Base-by-base conservation (phyloP, 2,797 vertebrate genomes). In the Aplochiton taeniatus region DNA sequence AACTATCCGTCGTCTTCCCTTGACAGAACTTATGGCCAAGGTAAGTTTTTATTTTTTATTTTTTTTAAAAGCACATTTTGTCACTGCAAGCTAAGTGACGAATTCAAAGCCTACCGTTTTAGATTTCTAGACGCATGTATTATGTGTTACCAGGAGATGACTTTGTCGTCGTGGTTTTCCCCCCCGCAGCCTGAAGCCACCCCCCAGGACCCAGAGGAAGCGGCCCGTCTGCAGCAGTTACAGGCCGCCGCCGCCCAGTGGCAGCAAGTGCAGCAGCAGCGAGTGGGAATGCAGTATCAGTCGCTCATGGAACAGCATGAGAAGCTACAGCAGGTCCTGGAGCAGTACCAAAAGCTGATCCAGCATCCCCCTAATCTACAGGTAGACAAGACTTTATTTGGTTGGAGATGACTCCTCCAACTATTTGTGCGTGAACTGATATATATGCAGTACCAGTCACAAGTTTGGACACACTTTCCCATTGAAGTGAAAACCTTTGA, bases 251-350 rank as follows among this genome's bases (percentile, higher is more conserved):
- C 98, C 9, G 96, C 97, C 18, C 97, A 98, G 59, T 99, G 98
- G 98, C 98, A 99, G 77, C 96, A 98, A 69, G 95, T 97, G 58
- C 96, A 98, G 71, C 96, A 98, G 46, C 95, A 98, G 65, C 93
- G 94, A n/a, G 94, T 94, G 0, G 93, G 94, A 41, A 92, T 95
- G 82, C 98, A 99, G 7, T 98, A 98, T 84, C 96, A 98, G 83
- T 95, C 95, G 50, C 96, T 99, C 65, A 98, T 99, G 95, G 95
- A 97, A 83, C 96, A 98, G 65, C 96, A 99, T 7, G 91, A 94
- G 41, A 94, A 96, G 74, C 90, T 98, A 65, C 96, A 98, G 79
- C 93, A 97, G 75, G 88, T 99, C 51, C 90, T 98, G 0, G 95
- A 97, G 51, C 91, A 95, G 66, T 98, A 98, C 78, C 97, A 99